These are phyloP conservation scores for Lycodopsis pacificus DNA, from an alignment of 2,797 vertebrate genomes.

Conservation along the genomic window DNA sequence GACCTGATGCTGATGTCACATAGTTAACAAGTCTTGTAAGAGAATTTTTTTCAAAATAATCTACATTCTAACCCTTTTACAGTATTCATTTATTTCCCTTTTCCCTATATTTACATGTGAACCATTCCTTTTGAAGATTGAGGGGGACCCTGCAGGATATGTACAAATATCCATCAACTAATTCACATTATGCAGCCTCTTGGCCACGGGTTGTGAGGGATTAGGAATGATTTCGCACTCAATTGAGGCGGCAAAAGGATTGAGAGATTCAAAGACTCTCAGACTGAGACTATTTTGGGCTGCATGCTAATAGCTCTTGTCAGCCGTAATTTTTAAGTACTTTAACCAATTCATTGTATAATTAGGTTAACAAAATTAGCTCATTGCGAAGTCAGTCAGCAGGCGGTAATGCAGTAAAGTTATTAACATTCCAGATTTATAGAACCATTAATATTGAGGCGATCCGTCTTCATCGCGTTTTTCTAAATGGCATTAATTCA, in stretches of 20 bases:
- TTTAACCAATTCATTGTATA: slow-evolving; percentile 87
- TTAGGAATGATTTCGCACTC: slow-evolving; percentile 79
- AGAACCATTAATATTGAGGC: slow-evolving; percentile 73
- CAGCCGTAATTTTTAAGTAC: slow-evolving; percentile 86
- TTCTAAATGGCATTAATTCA: slow-evolving; percentile 71
- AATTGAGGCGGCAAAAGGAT: slow-evolving; percentile 72
- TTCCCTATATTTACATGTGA: slow-evolving; percentile 50
- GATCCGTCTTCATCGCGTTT: slow-evolving; percentile 76
- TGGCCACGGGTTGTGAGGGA: slow-evolving; percentile 81
- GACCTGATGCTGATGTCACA: slow-evolving; percentile 33
- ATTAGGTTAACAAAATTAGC: slow-evolving; percentile 87
- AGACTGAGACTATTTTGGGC: slow-evolving; percentile 78
- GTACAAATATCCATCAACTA: slow-evolving; percentile 67
- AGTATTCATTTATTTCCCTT: slow-evolving; percentile 37
- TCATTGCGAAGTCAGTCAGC: slow-evolving; percentile 83
- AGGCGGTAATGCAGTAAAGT: slow-evolving; percentile 83
- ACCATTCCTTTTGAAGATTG: slow-evolving; percentile 70
- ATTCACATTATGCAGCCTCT: slow-evolving; percentile 75
- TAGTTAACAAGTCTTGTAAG: background rate
- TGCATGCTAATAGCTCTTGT: slow-evolving; percentile 82
- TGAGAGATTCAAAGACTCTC: slow-evolving; percentile 74
- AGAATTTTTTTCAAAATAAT: slow-evolving; percentile 13
- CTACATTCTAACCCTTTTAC: slow-evolving; percentile 7
- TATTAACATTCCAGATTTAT: slow-evolving; percentile 86
- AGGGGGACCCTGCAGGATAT: slow-evolving; percentile 46